phyloP scores from a whole-genome alignment of 2,888 invertebrate genomes.

The Euzophera pinguis region DNA sequence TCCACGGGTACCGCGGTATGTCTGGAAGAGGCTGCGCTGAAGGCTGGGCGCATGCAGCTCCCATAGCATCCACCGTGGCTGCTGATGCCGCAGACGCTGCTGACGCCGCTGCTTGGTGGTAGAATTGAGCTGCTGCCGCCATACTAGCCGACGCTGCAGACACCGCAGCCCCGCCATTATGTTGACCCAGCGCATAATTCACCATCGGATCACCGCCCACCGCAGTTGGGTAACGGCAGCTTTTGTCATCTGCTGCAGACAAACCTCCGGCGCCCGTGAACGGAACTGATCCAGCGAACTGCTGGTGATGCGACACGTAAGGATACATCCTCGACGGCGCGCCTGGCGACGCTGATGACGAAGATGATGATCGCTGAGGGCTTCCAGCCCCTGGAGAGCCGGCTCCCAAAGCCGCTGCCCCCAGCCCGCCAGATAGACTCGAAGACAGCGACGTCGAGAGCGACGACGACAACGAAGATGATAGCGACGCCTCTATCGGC shows the following conservation, averaged over 20 bases:
- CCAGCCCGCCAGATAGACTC: conserved; percentile 82
- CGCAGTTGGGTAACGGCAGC: conserved; percentile 88
- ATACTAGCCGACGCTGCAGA: conserved; percentile 83
- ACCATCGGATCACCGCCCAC: conserved; percentile 86
- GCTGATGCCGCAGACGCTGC: conserved; percentile 88
- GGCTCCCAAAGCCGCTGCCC: conserved; percentile 82
- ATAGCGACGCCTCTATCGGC: conserved; percentile 84
- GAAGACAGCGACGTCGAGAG: conserved; percentile 76
- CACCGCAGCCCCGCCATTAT: conserved; percentile 85
- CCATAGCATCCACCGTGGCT: conserved; percentile 89
- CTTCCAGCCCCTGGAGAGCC: conserved; percentile 80
- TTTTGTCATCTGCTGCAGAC: conserved; percentile 84
- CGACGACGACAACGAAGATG: conserved; percentile 80
- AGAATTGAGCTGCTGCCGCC: conserved; percentile 90
- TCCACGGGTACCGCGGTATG: conserved; percentile 96
- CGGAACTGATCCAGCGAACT: conserved; percentile 85
- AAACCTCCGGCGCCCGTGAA: conserved; percentile 84
- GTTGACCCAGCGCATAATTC: conserved; percentile 88
- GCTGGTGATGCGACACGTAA: conserved; percentile 91
- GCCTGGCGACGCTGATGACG: conserved; percentile 85
- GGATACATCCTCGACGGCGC: conserved; percentile 94
- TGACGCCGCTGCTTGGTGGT: conserved; percentile 90
- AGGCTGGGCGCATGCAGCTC: conserved; percentile 89
- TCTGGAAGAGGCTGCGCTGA: conserved; percentile 94
- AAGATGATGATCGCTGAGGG: conserved; percentile 81